phyloP scores from a whole-genome alignment of 2,888 invertebrate species.

The Callinectes sapidus region DNA sequence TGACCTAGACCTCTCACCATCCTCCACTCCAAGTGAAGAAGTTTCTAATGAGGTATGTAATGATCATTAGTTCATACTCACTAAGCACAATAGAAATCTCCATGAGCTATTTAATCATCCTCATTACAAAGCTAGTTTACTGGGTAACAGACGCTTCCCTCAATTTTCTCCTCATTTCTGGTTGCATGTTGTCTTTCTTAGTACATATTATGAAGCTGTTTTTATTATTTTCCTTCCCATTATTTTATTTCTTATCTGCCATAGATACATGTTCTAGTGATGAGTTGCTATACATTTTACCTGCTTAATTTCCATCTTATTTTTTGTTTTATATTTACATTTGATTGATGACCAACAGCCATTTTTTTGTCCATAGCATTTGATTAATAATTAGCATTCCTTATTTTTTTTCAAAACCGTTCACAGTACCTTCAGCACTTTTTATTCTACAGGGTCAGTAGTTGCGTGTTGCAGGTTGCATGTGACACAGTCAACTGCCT shows the following conservation, averaged over 20 bases:
- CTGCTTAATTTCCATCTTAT: background rate
- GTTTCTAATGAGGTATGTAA: conserved; percentile 49
- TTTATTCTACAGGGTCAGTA: no score
- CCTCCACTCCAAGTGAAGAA: conserved; percentile 54
- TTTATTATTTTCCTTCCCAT: background rate
- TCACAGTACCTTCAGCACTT: no score
- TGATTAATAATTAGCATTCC: no score
- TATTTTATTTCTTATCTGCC: background rate
- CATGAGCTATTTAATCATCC: background rate
- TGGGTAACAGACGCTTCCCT: background rate
- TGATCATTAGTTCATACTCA: background rate
- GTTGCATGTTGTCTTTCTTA: background rate
- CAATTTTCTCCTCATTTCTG: background rate
- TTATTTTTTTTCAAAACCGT: no score
- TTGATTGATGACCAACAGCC: background rate
- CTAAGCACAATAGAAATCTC: background rate
- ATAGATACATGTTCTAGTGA: background rate
- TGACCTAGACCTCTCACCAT: background rate
- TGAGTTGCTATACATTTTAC: background rate
- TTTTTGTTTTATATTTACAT: background rate
- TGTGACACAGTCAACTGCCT: no score
- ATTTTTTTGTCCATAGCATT: no score
- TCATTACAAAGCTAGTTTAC: background rate
- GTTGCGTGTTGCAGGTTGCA: no score
- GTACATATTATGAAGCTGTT: no score